phyloP scores from a whole-genome alignment of 2,113 vertebrate genomes.

The Pteronura brasiliensis region DNA sequence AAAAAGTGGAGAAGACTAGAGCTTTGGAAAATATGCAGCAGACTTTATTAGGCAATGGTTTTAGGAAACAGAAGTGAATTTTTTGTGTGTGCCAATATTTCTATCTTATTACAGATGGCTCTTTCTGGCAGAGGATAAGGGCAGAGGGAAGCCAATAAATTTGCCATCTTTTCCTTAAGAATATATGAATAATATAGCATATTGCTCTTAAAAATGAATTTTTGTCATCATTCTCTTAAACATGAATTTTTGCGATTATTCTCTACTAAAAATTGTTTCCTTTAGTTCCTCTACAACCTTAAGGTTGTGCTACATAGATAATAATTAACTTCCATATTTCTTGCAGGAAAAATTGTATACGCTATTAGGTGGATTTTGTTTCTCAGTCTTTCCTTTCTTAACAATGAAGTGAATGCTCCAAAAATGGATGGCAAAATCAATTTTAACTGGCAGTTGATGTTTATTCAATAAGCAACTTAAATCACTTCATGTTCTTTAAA shows the following conservation, averaged over 20 bases:
- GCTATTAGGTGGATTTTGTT: not conserved
- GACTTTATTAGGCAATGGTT: conserved; percentile 7
- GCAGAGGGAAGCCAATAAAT: conserved; percentile 22
- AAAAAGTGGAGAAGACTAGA: not conserved
- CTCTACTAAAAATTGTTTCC: not conserved
- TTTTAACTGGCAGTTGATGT: not conserved
- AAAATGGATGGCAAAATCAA: not conserved
- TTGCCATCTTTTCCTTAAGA: conserved; percentile 29
- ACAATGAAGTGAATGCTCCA: not conserved
- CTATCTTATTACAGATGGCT: conserved; percentile 40
- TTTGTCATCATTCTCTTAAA: not conserved
- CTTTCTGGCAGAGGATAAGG: conserved; percentile 26
- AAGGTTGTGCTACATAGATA: not conserved
- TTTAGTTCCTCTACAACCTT: not conserved
- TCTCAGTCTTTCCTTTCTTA: not conserved
- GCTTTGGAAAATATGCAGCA: not conserved
- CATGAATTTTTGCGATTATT: not conserved
- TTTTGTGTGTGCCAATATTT: not conserved
- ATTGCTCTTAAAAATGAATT: conserved; percentile 29
- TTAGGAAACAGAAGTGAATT: conserved; percentile 4
- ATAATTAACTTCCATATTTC: not conserved
- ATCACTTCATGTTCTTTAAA: not conserved
- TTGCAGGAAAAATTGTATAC: not conserved
- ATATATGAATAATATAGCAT: conserved; percentile 19
- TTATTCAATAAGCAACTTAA: not conserved